A percentile compares a stretch with the other conserved stretches of the same genome.
These are phyloP conservation scores for Acronicta leporina DNA, from an alignment of 2,888 invertebrate genomes.

Conservation along the genomic window DNA sequence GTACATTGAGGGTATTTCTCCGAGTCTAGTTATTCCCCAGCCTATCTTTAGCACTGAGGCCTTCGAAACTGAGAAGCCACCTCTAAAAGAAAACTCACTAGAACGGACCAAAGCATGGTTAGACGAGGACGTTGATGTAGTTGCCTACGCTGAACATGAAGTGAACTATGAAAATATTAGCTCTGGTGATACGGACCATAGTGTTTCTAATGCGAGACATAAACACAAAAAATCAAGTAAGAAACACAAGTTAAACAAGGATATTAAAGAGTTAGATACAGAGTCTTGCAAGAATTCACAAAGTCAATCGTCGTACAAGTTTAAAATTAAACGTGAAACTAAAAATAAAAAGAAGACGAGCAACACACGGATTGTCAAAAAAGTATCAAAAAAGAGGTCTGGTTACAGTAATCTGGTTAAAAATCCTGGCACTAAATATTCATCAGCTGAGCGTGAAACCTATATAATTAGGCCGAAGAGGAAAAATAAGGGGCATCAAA, in stretches of 20 bases:
- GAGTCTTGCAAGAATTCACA: conserved; percentile 42
- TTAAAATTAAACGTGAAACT: conserved; percentile 45
- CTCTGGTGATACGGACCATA: conserved; percentile 62
- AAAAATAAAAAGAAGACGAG: conserved; percentile 56
- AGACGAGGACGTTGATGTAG: conserved; percentile 63
- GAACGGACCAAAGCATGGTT: conserved; percentile 73
- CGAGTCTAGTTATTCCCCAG: conserved; percentile 47
- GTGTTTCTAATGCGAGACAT: conserved; percentile 45
- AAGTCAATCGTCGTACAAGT: conserved; percentile 43
- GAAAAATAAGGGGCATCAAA: conserved; percentile 51
- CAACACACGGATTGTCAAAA: conserved; percentile 61
- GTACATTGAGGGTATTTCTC: conserved; percentile 50
- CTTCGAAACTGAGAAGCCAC: conserved; percentile 22
- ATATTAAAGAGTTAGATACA: conserved; percentile 33
- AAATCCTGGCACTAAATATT: conserved; percentile 56
- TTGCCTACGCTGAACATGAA: conserved; percentile 56
- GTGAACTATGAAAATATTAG: conserved; percentile 49
- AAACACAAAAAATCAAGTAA: conserved; percentile 58
- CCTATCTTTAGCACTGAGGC: conserved; percentile 30
- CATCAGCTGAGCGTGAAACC: conserved; percentile 50
- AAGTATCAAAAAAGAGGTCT: conserved; percentile 55
- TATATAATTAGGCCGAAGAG: conserved; percentile 49
- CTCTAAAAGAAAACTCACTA: conserved; percentile 53
- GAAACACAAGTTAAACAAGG: conserved; percentile 43
- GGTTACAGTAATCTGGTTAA: conserved; percentile 55